Conservation (phyloP, 2,888 invertebrate genomes). For the Yponomeuta cagnagella region DNA sequence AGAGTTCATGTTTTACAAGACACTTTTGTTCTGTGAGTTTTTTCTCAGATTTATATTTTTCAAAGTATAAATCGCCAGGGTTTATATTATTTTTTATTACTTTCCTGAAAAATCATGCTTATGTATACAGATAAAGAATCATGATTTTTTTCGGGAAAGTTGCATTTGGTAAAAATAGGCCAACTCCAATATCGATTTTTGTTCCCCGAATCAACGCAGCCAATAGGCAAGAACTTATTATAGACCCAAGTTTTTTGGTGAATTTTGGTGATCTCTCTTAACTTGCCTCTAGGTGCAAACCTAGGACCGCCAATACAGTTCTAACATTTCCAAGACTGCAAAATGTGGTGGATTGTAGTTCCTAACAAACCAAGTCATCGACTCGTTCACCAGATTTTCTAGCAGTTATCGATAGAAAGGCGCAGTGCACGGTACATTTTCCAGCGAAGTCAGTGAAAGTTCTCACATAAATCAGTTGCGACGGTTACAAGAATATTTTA, state of each 20-base stretch:
- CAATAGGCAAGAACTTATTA: not conserved
- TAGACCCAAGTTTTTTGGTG: not conserved
- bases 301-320: not conserved
- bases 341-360: not conserved
- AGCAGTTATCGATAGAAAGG: not conserved
- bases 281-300: not conserved
- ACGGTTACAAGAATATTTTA: slow-evolving; percentile 6
- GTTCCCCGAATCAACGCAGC: not conserved
- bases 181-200: not conserved
- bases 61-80: no score
- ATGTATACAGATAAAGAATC: no score
- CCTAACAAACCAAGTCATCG: not conserved
- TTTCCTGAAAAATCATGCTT: no score
- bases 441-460: slow-evolving; percentile 2
- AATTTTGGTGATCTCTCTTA: not conserved
- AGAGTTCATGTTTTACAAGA: no score
- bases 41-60: no score
- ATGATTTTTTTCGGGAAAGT: no score
- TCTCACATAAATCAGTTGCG: slow-evolving; percentile 6
- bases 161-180: not conserved
- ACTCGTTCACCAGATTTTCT: not conserved
- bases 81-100: no score
- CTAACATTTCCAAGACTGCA: not conserved
- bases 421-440: not conserved
- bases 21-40: no score